These are phyloP conservation scores for Agrilus planipennis DNA, from an alignment of 1,140 invertebrate species.

Conservation along the genomic window DNA sequence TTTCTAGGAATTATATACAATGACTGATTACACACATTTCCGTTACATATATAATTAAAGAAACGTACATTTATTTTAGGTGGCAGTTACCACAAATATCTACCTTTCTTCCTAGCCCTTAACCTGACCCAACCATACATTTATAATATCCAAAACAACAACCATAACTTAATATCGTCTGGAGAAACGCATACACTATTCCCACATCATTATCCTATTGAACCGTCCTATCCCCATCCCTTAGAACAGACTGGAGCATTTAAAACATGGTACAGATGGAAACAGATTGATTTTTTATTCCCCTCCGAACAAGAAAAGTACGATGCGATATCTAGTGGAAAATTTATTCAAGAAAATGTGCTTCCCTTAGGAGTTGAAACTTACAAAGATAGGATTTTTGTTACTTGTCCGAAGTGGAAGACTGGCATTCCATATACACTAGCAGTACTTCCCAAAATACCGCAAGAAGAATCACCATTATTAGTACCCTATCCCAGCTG, in stretches of 20 bases:
- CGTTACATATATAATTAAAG: no score
- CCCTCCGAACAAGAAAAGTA: slow-evolving; percentile 35
- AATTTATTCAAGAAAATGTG: slow-evolving; percentile 57
- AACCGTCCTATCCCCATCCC: not conserved
- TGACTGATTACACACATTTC: no score
- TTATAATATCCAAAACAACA: slow-evolving; percentile 6
- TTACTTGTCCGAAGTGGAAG: slow-evolving; percentile 71
- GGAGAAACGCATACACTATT: not conserved
- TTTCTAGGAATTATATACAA: no score
- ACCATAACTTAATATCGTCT: no score
- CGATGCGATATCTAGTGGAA: slow-evolving; percentile 38
- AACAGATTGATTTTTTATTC: slow-evolving; percentile 44
- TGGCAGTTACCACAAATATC: not conserved
- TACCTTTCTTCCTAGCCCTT: not conserved
- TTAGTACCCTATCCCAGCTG: slow-evolving; percentile 63
- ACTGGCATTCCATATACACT: slow-evolving; percentile 60
- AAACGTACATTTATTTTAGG: not conserved
- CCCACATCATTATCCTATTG: not conserved
- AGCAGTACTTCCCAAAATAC: slow-evolving; percentile 42
- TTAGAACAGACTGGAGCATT: slow-evolving; percentile 26
- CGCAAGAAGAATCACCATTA: slow-evolving; percentile 44
- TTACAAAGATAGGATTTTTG: slow-evolving; percentile 49
- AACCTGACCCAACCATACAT: slow-evolving; percentile 10
- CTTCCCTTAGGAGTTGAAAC: slow-evolving; percentile 61
- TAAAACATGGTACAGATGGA: slow-evolving; percentile 42